Base-by-base conservation (phyloP, 2,888 invertebrate species). In the Hypomecis punctinalis region DNA sequence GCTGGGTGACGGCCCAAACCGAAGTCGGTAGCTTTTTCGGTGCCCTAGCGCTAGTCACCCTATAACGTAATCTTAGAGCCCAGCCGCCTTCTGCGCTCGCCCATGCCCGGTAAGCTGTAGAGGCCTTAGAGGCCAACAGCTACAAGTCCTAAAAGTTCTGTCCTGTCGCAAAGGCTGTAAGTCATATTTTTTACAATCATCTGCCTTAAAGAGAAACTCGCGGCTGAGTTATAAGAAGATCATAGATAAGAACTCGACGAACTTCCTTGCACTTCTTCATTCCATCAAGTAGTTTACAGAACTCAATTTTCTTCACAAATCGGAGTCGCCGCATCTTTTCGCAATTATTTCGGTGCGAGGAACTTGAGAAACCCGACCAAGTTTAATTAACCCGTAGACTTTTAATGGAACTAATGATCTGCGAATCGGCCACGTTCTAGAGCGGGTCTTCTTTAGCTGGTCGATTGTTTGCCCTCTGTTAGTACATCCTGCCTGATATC, bases 391-490 rank as follows among this genome's bases (percentile, higher is more conserved):
- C 75, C 71, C 71, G 58, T 65, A 67, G 78, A 80, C 73, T 81
- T 80, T 72, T 81, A 80, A 81, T 76, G 70, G 71, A 75, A 69
- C 75, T 78, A 82, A 82, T 82, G 78, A 81, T 78, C 77, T 76
- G 76, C 69, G 72, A 76, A 76, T 73, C 69, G 75, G 49, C 49
- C 49, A 43, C 58, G 53, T 58, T 65, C 68, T 71, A 61, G 40
- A 56, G 49, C 53, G 45, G 56, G 59, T 68, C 56, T 66, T 59
- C 49, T 45, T 67, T 45, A 55, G 46, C n/a, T 51, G 51, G 51
- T 51, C 5, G 42, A 47, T 53, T 53, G 39, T 51, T 45, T 8
- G 10, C 40, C 10, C 13, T 10, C 7, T 36, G n/a, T 13, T 7
- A 5, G 7, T 37, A 13, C 5, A 47, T 10, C 33, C 33, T 33